phyloP scores from a whole-genome alignment of 2,113 vertebrate species.

The Cyprinodon variegatus region DNA sequence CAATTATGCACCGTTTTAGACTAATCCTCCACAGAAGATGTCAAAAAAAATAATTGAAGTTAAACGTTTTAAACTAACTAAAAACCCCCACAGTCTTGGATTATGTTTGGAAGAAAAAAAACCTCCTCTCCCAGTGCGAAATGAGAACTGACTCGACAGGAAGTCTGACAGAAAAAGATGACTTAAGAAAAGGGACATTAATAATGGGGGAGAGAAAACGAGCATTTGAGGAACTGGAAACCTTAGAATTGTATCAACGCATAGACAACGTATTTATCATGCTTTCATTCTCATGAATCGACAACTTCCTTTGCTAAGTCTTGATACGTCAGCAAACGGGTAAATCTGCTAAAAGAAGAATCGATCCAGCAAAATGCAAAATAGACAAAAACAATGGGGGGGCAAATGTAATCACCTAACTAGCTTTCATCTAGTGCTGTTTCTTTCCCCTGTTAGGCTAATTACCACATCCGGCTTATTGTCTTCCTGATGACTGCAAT shows the following conservation, averaged over 20 bases:
- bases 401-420: constrained; percentile 43
- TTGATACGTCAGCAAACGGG: constrained; percentile 50
- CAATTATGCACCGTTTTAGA: no score
- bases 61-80: not conserved
- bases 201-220: not conserved
- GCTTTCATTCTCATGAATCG: not conserved
- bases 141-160: not conserved
- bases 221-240: not conserved
- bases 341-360: constrained; percentile 56
- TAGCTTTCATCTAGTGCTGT: constrained; percentile 60
- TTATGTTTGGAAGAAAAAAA: not conserved
- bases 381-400: constrained; percentile 52
- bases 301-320: not conserved
- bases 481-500: constrained; percentile 72
- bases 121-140: not conserved
- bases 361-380: constrained; percentile 57
- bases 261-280: not conserved
- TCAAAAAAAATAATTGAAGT: no score
- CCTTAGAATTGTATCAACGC: not conserved
- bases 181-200: not conserved
- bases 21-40: no score
- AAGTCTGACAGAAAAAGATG: not conserved
- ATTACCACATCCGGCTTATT: constrained; percentile 70
- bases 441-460: constrained; percentile 59
- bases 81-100: not conserved